A percentile compares a stretch with the other conserved stretches of the same genome.
These are phyloP conservation scores for Ictalurus punctatus DNA, from an alignment of 2,113 vertebrate species.

Conservation along the genomic window DNA sequence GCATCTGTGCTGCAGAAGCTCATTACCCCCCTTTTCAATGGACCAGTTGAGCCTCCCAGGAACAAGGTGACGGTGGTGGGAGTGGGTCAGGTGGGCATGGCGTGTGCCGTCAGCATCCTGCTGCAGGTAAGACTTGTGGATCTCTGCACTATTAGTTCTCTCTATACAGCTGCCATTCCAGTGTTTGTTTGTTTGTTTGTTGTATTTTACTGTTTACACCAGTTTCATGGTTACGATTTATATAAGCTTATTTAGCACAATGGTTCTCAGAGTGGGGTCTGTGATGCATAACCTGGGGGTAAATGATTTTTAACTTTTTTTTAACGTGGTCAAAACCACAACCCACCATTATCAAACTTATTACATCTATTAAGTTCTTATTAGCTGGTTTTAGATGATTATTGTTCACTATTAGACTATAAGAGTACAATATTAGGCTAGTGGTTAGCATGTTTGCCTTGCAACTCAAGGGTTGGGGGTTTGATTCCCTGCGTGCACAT, in stretches of 20 bases:
- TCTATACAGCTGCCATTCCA: not conserved
- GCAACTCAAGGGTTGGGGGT: too few relatives aligned
- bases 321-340: not conserved
- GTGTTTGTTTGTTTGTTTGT: too few relatives aligned
- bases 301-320: not conserved
- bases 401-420: too few relatives aligned
- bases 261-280: not conserved
- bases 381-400: not conserved
- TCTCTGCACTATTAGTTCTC: not conserved
- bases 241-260: not conserved
- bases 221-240: not conserved
- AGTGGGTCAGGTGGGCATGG: conserved; percentile 96
- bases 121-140: conserved; percentile 73
- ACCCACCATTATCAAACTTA: not conserved
- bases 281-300: not conserved
- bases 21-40: conserved; percentile 71
- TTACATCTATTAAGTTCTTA: not conserved
- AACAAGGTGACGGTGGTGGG: conserved; percentile 94
- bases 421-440: too few relatives aligned
- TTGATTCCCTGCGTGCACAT: too few relatives aligned
- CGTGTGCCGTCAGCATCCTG: conserved; percentile 89
- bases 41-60: conserved; percentile 64
- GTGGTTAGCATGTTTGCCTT: too few relatives aligned
- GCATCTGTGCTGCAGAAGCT: conserved; percentile 88
- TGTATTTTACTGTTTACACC: not conserved